phyloP scores from a whole-genome alignment of 2,888 invertebrate genomes.

The Idaea biselata region DNA sequence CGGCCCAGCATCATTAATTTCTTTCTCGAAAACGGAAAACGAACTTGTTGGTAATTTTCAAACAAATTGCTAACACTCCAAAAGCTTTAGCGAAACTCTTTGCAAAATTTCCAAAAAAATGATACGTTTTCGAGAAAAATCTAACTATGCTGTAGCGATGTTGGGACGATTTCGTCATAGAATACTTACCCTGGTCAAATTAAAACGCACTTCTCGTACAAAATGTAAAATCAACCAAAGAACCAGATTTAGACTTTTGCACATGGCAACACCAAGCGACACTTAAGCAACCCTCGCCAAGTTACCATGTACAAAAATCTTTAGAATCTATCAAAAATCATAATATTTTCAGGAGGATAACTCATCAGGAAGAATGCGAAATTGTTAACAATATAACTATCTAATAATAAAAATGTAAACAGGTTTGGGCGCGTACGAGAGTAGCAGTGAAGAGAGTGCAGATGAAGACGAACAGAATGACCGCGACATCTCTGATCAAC shows the following conservation, averaged over 20 bases:
- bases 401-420: conserved; percentile 53
- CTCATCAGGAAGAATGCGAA: not conserved
- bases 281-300: not conserved
- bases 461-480: conserved; percentile 60
- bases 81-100: no score
- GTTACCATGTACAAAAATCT: not conserved
- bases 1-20: no score
- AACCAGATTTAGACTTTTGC: not conserved
- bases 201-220: not conserved
- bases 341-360: not conserved
- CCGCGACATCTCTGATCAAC: conserved; percentile 83
- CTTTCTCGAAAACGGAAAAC: no score
- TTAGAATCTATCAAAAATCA: not conserved
- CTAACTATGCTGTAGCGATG: no score
- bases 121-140: no score
- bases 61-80: no score
- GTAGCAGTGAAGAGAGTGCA: conserved; percentile 84
- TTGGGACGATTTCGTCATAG: no score
- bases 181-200: no score
- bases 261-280: not conserved
- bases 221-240: not conserved
- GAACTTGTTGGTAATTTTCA: no score
- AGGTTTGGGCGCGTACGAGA: conserved; percentile 93
- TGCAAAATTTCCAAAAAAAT: no score
- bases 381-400: conserved; percentile 13